Percentiles rank a stretch among this genome's conserved stretches.
These are phyloP conservation scores for Coelopa pilipes DNA, from an alignment of 2,888 invertebrate genomes.

Conservation along the genomic window DNA sequence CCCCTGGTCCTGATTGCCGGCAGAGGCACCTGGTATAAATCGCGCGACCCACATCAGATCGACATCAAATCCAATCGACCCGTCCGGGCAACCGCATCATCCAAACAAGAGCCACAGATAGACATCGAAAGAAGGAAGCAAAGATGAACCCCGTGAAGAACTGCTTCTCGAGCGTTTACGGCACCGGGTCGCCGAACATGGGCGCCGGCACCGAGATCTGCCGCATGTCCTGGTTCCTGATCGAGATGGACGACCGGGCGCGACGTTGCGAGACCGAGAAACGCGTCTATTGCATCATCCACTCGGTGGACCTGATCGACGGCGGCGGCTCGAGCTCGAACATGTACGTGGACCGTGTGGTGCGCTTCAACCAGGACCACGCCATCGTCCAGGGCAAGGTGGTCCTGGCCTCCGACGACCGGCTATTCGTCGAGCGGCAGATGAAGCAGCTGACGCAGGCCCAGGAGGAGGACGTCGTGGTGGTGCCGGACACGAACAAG, in stretches of 20 bases:
- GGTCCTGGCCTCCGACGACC: slow-evolving; percentile 54
- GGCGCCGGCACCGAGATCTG: slow-evolving; percentile 33
- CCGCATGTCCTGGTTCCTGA: slow-evolving; percentile 57
- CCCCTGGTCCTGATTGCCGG: too few species aligned
- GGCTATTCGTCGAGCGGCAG: slow-evolving; percentile 48
- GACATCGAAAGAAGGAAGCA: neutral
- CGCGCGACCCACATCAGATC: too few species aligned
- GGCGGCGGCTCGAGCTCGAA: slow-evolving; percentile 46
- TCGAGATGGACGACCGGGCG: slow-evolving; percentile 50
- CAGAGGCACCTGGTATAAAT: too few species aligned
- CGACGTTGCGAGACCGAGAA: slow-evolving; percentile 35
- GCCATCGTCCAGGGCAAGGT: slow-evolving; percentile 50
- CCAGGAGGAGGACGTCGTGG: slow-evolving; percentile 10
- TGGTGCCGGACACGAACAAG: slow-evolving; percentile 33
- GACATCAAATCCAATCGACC: too few species aligned
- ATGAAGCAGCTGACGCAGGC: slow-evolving; percentile 44
- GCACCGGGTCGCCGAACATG: neutral
- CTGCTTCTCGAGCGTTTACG: neutral
- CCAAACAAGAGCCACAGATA: neutral
- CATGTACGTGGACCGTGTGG: slow-evolving; percentile 51
- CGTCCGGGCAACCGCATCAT: too few species aligned
- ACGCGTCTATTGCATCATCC: slow-evolving; percentile 48
- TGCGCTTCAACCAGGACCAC: slow-evolving; percentile 50
- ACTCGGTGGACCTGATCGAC: slow-evolving; percentile 57
- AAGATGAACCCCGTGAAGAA: neutral